phyloP scores from a whole-genome alignment of 1,140 invertebrate species.

The Drosophila sp. region DNA sequence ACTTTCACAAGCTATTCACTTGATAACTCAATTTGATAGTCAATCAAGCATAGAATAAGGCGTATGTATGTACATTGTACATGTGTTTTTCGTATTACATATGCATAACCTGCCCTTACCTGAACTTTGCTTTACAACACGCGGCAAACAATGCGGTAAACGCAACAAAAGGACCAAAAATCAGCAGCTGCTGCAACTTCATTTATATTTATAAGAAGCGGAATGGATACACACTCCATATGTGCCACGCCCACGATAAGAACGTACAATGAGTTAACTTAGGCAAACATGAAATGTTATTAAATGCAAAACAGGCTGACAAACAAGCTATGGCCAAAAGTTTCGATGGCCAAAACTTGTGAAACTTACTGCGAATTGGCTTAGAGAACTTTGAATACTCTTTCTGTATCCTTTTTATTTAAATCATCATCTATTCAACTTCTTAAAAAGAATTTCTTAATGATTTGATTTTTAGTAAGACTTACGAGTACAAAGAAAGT shows the following conservation, averaged over 20 bases:
- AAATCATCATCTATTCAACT: not conserved
- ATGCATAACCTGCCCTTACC: slow-evolving; percentile 31
- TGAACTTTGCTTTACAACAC: slow-evolving; percentile 23
- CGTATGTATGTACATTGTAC: too few relatives aligned
- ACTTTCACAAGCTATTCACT: slow-evolving; percentile 38
- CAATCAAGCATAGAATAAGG: slow-evolving; percentile 66
- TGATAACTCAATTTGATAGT: slow-evolving; percentile 68
- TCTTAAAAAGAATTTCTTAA: too few relatives aligned
- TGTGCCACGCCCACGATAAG: slow-evolving; percentile 8
- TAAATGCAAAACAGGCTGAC: slow-evolving; percentile 69
- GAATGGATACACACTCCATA: slow-evolving; percentile 1
- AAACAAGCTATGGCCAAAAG: slow-evolving; percentile 61
- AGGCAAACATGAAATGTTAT: slow-evolving; percentile 75
- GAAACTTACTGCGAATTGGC: not conserved
- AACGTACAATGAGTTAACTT: slow-evolving; percentile 53
- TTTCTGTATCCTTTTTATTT: not conserved
- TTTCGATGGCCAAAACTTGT: slow-evolving; percentile 55
- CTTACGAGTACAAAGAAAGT: too few relatives aligned
- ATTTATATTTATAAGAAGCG: slow-evolving; percentile 73
- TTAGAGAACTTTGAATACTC: slow-evolving; percentile 1
- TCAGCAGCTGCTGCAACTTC: slow-evolving; percentile 42
- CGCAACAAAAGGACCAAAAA: slow-evolving; percentile 52
- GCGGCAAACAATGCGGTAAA: slow-evolving; percentile 70
- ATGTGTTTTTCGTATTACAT: slow-evolving; percentile 1
- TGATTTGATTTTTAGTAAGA: too few relatives aligned